Evolutionary conservation across 2,113 vertebrate genomes (phyloP), one percentile per base, ranked within the genome.

Genomic region (Thamnaconus septentrionalis): DNA sequence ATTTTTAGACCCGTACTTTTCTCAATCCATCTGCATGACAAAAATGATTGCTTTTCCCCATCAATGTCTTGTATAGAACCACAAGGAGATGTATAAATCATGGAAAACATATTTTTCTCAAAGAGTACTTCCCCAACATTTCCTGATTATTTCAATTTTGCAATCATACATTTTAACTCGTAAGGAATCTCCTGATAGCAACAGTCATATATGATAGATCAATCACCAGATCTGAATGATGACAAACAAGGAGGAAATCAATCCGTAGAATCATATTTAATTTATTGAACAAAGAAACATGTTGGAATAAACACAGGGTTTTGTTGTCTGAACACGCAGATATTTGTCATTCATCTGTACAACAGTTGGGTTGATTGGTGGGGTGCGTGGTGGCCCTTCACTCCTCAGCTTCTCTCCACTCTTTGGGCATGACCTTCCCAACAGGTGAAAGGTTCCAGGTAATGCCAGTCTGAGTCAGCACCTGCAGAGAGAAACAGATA

Each of bases 401-500:
- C 75, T 92, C 91, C 44, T 94, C 86, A 2, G 81, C 7, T 65
- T 81, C 65, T 39, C 78, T 94, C 95, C 96, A 99, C 52, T 86
- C 75, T 53, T 91, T 94, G 11, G 97, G 97, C 63, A 90, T 92
- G 47, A 97, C 1, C 90, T 79, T 96, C 66, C 96, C 94, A 8
- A 97, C 66, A 4, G 97, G 96, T 8, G 96, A 98, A 57, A 94
- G 3, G 79, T 97, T 96, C 96, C 96, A 98, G 50, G 78, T 73
- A 2, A 98, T 85, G 8, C 94, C 94, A 39, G 91, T 87, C 41
- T 90, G 81, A 73, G 95, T 97, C 8, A 89, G 0, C 52, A 93
- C 94, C 97, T 99, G 89, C 5, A 87, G 6, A 51, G 31, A 65
- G 47, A 59, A 3, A 59, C 2, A 4, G 47, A 48, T 48, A 9